phyloP scores from a whole-genome alignment of 2,797 vertebrate species.

The Melanotaenia nigrans region DNA sequence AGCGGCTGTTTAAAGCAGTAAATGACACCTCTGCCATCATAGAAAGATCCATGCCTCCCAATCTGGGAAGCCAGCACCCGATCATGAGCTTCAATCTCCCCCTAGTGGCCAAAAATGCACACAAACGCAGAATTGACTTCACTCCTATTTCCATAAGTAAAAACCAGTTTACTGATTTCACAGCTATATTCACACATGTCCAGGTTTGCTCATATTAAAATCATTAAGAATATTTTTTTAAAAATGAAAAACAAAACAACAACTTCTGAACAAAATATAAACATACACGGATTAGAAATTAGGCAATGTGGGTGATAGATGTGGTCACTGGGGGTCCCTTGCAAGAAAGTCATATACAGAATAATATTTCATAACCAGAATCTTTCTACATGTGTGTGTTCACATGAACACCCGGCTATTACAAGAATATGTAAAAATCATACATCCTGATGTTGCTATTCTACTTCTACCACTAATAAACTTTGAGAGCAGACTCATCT shows the following conservation, averaged over 20 bases:
- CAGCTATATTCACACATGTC: not conserved
- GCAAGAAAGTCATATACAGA: not conserved
- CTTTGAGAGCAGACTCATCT: not conserved
- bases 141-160: not conserved
- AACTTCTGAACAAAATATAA: not conserved
- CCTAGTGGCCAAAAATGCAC: constrained; percentile 59
- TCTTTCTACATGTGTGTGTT: not conserved
- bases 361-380: not conserved
- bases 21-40: constrained; percentile 38
- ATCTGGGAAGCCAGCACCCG: constrained; percentile 60
- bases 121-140: not conserved
- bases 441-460: not conserved
- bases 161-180: not conserved
- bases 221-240: not conserved
- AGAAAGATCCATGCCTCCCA: constrained; percentile 61
- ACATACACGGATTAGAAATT: not conserved
- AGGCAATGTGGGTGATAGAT: not conserved
- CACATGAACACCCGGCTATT: not conserved
- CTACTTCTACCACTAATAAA: constrained; percentile 30
- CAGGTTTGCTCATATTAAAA: not conserved
- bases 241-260: too few relatives aligned
- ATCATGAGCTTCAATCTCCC: constrained; percentile 31
- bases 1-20: constrained; percentile 26
- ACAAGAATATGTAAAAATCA: constrained; percentile 3
- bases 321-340: too few relatives aligned